These are phyloP conservation scores for Ctenopoma kingsleyae DNA, from an alignment of 2,797 vertebrate species.

Conservation along the genomic window DNA sequence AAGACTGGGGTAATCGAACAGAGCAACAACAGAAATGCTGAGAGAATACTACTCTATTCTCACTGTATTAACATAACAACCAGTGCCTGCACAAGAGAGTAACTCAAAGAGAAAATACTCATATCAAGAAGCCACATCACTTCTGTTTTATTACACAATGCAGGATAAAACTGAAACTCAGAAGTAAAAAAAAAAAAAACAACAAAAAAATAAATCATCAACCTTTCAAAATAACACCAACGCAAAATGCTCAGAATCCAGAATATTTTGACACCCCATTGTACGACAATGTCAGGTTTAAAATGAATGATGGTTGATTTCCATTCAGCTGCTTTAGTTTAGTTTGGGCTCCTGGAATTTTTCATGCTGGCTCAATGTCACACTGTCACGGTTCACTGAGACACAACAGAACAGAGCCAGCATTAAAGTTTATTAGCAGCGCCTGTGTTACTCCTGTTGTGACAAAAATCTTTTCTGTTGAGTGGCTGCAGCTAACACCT, in stretches of 20 bases:
- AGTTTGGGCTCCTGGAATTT: neutral
- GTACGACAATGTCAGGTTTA: neutral
- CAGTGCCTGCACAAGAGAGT: neutral
- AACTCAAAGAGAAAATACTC: neutral
- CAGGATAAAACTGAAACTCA: neutral
- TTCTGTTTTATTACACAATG: neutral
- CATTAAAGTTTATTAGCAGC: too few species aligned
- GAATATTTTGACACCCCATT: neutral
- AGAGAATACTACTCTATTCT: neutral
- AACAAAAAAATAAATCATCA: neutral
- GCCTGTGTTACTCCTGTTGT: too few species aligned
- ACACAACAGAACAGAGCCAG: too few species aligned
- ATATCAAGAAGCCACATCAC: neutral
- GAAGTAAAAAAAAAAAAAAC: neutral
- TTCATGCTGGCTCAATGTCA: too few species aligned
- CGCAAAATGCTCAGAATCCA: neutral
- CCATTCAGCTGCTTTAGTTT: neutral
- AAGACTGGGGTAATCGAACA: neutral
- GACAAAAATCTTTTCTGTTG: too few species aligned
- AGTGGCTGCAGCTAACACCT: too few species aligned
- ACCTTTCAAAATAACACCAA: neutral
- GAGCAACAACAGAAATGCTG: neutral
- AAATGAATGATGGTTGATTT: neutral
- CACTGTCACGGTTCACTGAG: too few species aligned
- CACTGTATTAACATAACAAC: conserved; percentile 1